Percentiles rank a stretch among this genome's conserved stretches.
These are phyloP conservation scores for Listrodromus nycthemerus DNA, from an alignment of 2,888 invertebrate species.

Conservation along the genomic window DNA sequence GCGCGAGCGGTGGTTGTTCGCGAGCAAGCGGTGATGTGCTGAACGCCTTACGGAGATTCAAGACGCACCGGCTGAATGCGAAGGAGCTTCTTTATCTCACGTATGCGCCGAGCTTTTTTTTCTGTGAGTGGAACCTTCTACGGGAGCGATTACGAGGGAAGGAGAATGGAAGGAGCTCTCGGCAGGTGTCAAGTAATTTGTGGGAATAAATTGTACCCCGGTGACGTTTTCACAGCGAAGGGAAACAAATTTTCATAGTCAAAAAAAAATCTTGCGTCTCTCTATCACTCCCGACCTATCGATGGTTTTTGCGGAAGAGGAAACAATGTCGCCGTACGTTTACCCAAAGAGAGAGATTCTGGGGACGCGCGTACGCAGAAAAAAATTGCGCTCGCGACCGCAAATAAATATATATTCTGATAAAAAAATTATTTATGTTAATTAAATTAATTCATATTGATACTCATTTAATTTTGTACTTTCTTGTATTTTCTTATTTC, in stretches of 20 bases:
- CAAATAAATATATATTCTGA: no score
- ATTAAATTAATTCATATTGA: no score
- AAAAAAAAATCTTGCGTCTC: no score
- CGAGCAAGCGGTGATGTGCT: not conserved
- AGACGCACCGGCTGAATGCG: slow-evolving; percentile 63
- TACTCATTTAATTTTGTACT: no score
- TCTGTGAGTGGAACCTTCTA: slow-evolving; percentile 4
- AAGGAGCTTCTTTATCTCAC: slow-evolving; percentile 65
- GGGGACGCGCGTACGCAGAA: no score
- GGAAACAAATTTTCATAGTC: no score
- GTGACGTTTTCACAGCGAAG: slow-evolving; percentile 1
- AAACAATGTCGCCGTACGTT: no score
- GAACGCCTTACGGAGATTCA: slow-evolving; percentile 63
- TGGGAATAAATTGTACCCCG: slow-evolving; percentile 25
- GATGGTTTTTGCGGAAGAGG: no score
- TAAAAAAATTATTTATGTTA: no score
- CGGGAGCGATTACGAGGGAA: slow-evolving; percentile 41
- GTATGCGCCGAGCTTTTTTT: slow-evolving; percentile 47
- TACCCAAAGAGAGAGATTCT: no score
- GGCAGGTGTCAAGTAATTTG: slow-evolving; percentile 43
- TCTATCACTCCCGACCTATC: not conserved
- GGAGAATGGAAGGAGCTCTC: slow-evolving; percentile 32
- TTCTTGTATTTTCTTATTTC: no score
- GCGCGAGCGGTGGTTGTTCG: slow-evolving; percentile 41
- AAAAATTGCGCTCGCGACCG: no score